Base-by-base conservation (phyloP, 2,888 invertebrate genomes). In the Euproctis similis region DNA sequence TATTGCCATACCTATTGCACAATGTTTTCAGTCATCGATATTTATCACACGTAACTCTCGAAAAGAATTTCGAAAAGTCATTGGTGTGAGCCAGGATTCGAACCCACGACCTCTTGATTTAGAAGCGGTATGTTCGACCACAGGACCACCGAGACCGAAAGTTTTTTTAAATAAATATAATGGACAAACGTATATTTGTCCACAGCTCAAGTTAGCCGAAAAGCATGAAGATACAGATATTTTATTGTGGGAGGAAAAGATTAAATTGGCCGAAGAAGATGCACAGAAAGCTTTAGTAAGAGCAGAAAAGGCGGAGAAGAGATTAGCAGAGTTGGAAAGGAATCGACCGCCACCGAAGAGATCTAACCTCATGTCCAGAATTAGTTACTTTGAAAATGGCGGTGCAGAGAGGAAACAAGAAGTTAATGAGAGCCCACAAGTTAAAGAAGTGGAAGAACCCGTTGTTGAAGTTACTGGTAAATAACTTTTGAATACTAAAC, bases 181-280 rank as follows among this genome's bases (percentile, higher is more conserved):
- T 11, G 8, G 10, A 6, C 9, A 10, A 9, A 23, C 2, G n/a
- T 14, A 14, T 9, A 8, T 7, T 32, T 7, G 9, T 7, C 46
- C 28, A 12, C 65, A 84, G 77, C 49, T 86, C 3, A 88, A 90
- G 62, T 47, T 91, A 25, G 87, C 90, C 25, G 89, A 90, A 42
- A 87, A 87, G 40, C 89, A 90, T 42, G 86, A 87, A 39, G 89
- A 90, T 47, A 87, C 88, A 0, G 89, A 91, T 54, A 85, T 89
- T 8, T 88, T 91, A 12, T 64, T 91, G 0, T 85, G 91, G 54
- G 91, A 91, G 46, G 91, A 92, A 61, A 89, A 90, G 49, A 78
- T 92, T 17, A 87, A 85, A 53, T 62, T 91, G 1, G 89, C 89
- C 0, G 91, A 91, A 55, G 87, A 88, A n/a, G 91, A 92, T 47